A percentile compares a stretch with the other conserved stretches of the same genome.
These are phyloP conservation scores for Babyrousa celebensis DNA, from an alignment of 2,797 vertebrate species.

Conservation along the genomic window DNA sequence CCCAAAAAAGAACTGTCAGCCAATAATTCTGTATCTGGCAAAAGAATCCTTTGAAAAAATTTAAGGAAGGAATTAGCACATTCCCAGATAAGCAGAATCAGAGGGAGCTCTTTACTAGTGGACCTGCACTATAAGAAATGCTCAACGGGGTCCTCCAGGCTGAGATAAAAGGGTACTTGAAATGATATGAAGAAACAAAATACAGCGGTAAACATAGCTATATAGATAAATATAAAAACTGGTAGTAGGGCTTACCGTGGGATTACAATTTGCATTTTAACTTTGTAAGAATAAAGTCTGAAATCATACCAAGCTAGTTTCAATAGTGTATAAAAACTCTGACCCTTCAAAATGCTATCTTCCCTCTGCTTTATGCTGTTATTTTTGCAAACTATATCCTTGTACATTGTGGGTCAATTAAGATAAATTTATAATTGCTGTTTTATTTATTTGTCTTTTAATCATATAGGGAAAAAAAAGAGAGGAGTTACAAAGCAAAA, in stretches of 20 bases:
- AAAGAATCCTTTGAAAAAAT: neutral
- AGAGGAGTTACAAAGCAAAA: neutral
- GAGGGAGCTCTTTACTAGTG: neutral
- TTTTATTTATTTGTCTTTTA: neutral
- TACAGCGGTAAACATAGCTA: neutral
- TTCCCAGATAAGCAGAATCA: neutral
- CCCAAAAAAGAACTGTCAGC: neutral
- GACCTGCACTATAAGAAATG: neutral
- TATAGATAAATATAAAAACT: neutral
- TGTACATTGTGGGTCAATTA: neutral
- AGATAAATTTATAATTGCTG: neutral
- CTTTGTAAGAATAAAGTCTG: neutral
- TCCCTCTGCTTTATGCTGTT: neutral
- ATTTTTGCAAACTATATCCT: neutral
- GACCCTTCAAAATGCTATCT: neutral
- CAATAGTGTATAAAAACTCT: neutral
- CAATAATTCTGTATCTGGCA: neutral
- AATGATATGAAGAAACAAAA: neutral
- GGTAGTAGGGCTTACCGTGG: neutral
- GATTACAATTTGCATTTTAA: neutral
- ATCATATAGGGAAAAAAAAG: neutral
- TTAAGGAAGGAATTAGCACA: neutral
- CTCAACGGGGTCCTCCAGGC: neutral
- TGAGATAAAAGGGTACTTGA: neutral
- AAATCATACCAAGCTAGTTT: neutral